Conservation (phyloP, 1,140 invertebrate species). For the Sipha flava region DNA sequence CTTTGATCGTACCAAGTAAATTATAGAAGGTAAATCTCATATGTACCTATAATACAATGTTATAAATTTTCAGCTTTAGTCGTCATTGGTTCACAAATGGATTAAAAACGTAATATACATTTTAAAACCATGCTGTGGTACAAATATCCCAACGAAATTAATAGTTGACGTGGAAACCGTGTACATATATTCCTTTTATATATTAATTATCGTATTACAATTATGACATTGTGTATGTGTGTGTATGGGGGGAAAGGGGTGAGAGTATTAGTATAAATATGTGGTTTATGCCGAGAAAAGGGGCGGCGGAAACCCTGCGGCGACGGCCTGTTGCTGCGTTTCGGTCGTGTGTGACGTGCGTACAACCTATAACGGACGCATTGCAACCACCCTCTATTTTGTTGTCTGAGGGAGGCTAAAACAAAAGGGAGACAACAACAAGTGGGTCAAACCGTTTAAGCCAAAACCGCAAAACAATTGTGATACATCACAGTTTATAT, state of each 20-base stretch:
- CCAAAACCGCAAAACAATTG: not conserved
- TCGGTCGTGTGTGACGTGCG: not conserved
- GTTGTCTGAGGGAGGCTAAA: slow-evolving; percentile 1
- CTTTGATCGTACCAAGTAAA: no score
- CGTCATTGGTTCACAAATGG: no score
- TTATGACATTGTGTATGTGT: not conserved
- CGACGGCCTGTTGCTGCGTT: slow-evolving; percentile 23
- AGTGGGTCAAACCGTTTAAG: slow-evolving; percentile 28
- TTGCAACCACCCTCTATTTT: slow-evolving; percentile 16
- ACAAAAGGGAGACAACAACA: slow-evolving; percentile 18
- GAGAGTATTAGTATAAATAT: not conserved
- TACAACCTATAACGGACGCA: not conserved
- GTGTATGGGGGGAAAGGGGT: not conserved
- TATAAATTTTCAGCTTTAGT: no score
- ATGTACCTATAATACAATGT: no score
- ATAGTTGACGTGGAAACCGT: no score
- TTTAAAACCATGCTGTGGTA: no score
- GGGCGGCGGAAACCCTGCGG: slow-evolving; percentile 5
- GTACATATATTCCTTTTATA: no score
- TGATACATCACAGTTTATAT: not conserved
- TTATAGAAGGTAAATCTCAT: no score
- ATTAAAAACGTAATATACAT: no score
- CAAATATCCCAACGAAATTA: no score
- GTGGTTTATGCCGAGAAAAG: not conserved
- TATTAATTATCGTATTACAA: not conserved